Evolutionary conservation across 1,140 invertebrate genomes (phyloP).

Genomic region (Asobara japonica): DNA sequence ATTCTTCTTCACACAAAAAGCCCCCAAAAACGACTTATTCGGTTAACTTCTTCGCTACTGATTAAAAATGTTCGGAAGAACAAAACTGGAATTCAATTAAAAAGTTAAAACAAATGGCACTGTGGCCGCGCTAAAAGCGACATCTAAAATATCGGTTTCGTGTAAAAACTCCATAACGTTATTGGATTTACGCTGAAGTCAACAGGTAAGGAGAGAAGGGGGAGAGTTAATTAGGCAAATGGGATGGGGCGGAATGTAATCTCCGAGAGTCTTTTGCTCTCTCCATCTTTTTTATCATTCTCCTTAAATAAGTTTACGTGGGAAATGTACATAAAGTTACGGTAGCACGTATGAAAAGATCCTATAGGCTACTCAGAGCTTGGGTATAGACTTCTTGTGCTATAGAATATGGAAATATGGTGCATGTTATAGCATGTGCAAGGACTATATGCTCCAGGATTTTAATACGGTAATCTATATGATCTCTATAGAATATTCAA

Average conservation of each 20-base stretch:
- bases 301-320: conserved; percentile 3
- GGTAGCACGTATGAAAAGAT: no score
- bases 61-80: no score
- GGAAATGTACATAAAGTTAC: background rate
- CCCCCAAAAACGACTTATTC: no score
- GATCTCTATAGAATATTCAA: no score
- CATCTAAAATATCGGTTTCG: background rate
- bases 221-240: conserved; percentile 1
- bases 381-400: no score
- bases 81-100: background rate
- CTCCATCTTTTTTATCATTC: background rate
- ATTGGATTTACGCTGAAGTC: background rate
- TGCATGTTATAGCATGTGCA: no score
- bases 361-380: no score
- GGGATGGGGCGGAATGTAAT: conserved; percentile 1
- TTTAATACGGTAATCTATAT: no score
- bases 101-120: background rate
- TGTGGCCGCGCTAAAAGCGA: conserved; percentile 10
- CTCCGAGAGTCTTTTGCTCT: background rate
- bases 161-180: background rate
- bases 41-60: no score
- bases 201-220: background rate
- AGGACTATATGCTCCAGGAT: no score
- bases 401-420: no score
- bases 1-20: no score